phyloP scores from a whole-genome alignment of 2,113 vertebrate species.

The Gorsachius goisagi region DNA sequence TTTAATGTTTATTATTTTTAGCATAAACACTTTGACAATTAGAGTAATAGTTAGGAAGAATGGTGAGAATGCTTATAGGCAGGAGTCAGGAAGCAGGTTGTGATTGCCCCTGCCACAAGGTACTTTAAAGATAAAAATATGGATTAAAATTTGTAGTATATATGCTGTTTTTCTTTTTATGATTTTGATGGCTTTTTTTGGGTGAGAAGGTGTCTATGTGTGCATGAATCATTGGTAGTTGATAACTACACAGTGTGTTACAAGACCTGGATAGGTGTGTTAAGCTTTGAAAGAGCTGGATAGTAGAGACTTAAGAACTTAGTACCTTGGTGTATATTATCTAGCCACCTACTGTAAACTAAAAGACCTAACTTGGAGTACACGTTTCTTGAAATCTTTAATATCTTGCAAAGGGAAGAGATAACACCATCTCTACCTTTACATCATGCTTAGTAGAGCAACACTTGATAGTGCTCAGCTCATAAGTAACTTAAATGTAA shows the following conservation, averaged over 20 bases:
- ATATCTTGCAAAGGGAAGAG: not conserved
- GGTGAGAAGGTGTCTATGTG: not conserved
- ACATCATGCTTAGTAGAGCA: not conserved
- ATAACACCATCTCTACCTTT: not conserved
- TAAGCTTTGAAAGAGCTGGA: not conserved
- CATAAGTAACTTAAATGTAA: not conserved
- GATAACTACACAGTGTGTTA: not conserved
- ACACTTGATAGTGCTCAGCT: not conserved
- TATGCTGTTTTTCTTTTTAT: not conserved
- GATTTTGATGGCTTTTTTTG: not conserved
- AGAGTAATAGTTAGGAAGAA: not conserved
- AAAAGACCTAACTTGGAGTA: not conserved
- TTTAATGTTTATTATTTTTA: not conserved
- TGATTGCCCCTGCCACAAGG: not conserved
- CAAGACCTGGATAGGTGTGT: not conserved
- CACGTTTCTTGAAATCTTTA: not conserved
- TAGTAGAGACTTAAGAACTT: not conserved
- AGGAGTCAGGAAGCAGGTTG: not conserved
- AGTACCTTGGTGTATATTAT: fast-evolving
- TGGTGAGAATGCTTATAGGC: not conserved
- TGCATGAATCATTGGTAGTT: not conserved
- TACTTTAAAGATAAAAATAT: not conserved
- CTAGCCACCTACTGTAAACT: not conserved
- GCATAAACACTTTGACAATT: not conserved
- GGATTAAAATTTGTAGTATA: not conserved